Base-by-base conservation (phyloP, 1,140 invertebrate species). In the Drosophila melanica region DNA sequence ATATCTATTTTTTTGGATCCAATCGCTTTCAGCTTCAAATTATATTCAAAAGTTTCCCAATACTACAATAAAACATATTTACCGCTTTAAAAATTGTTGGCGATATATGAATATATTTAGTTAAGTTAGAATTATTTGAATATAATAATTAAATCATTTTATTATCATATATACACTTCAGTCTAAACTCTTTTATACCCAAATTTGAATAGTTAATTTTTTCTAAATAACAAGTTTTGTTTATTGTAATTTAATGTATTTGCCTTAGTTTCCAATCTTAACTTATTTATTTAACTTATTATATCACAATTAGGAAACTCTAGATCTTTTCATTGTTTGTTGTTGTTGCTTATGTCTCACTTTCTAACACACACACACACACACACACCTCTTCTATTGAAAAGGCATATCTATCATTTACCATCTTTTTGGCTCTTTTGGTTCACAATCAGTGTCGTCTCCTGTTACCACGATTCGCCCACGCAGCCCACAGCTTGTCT, bases 391-490 rank as follows among this genome's bases (percentile, higher is more conserved):
- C 11, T 41, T 37, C 47, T 62, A 53, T 69, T 45, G 10, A 51
- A 44, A 18, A 45, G 10, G 42, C 47, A 45, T 68, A 69, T 62
- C 57, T 62, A 10, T 14, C 6, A 9, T 20, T 14, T 0, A 12
- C 4, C 57, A 69, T 69, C 66, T 53, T 20, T 51, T 4, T 20
- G 30, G 16, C 41, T 30, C 50, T 58, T n/a, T 7, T 18, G 44
- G 33, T n/a, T 37, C 58, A 20, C 71, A 75, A 72, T 72, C 77
- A 75, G 66, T 62, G 77, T 76, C 78, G 77, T 80, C 62, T 72
- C 66, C 72, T 80, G 78, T 80, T 80, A 65, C 75, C 62, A 70
- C 59, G 62, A 67, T 62, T 71, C 77, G 48, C 72, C 78, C 66
- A 80, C 77, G 77, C 71, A 64, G 66, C 71, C 58, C 37, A 42